Conservation (phyloP, 2,888 invertebrate species). For the Amiota communis region DNA sequence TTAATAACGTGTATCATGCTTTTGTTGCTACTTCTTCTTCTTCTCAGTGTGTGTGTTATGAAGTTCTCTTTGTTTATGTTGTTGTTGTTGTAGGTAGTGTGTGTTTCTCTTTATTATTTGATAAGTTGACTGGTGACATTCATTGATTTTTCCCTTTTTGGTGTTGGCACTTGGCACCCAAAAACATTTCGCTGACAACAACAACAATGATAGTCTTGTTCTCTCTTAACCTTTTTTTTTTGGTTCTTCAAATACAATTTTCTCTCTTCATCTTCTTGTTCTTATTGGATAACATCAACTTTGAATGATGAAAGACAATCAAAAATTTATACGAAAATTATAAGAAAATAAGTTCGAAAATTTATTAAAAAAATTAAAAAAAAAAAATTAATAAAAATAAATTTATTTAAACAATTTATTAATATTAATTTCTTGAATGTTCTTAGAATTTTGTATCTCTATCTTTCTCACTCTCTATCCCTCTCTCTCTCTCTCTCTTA, state of each 20-base stretch:
- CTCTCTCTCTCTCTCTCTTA: background rate
- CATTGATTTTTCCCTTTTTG: too few relatives aligned
- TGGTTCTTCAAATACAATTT: too few relatives aligned
- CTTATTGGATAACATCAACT: background rate
- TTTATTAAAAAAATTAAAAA: conserved; percentile 1
- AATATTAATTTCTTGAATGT: background rate
- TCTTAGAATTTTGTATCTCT: background rate
- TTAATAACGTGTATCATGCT: background rate
- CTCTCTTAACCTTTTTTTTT: too few relatives aligned
- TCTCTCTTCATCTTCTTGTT: background rate
- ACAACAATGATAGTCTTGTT: background rate
- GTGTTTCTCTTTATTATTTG: background rate
- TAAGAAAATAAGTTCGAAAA: conserved; percentile 1
- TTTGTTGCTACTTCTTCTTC: background rate
- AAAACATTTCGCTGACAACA: conserved; percentile 2
- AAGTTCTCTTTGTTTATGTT: background rate
- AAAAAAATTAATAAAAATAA: conserved; percentile 22
- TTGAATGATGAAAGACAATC: background rate
- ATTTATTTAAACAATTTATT: background rate
- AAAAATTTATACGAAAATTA: conserved; percentile 10
- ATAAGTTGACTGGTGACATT: background rate
- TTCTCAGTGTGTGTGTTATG: background rate
- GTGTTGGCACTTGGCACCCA: conserved; percentile 1
- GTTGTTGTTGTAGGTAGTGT: background rate
- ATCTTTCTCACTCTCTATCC: too few relatives aligned